Evolutionary conservation across 92 coral and sea anemone genomes (phyloP).

Genomic region (Phenganax subtilis): DNA sequence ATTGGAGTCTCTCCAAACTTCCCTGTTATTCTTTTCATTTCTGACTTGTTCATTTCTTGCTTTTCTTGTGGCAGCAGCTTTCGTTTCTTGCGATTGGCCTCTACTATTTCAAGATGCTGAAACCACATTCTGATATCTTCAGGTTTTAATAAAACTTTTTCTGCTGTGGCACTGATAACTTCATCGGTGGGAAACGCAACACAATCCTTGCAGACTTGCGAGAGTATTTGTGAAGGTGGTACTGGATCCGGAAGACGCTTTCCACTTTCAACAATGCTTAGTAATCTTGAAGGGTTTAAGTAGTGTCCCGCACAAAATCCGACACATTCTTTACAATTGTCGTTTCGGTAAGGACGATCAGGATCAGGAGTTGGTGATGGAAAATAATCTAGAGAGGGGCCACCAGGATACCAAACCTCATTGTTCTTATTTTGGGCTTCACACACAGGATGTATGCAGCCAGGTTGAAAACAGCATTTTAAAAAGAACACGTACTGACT

Average conservation of each 20-base stretch:
- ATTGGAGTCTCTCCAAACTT: conserved; percentile 24
- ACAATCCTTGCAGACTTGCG: conserved; percentile 41
- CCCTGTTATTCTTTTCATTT: not conserved
- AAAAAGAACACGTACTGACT: conserved; percentile 31
- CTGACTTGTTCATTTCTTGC: conserved; percentile 18
- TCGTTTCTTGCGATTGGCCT: conserved; percentile 35
- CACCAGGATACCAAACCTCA: conserved; percentile 39
- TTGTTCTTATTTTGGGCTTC: conserved; percentile 24
- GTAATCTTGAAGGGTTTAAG: conserved; percentile 32
- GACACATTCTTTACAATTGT: conserved; percentile 40
- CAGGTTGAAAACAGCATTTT: conserved; percentile 35
- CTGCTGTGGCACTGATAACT: conserved; percentile 33
- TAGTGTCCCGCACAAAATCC: conserved; percentile 44
- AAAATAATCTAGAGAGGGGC: conserved; percentile 38
- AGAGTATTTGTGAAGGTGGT: conserved; percentile 45
- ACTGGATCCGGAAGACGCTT: conserved; percentile 23
- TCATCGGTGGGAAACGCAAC: conserved; percentile 36
- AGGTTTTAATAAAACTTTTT: conserved; percentile 40
- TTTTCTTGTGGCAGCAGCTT: conserved; percentile 44
- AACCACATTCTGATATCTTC: conserved; percentile 45
- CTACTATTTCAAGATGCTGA: conserved; percentile 32
- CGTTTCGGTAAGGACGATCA: conserved; percentile 38
- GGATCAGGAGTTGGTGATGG: conserved; percentile 48
- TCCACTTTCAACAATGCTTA: conserved; percentile 26
- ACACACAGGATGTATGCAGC: conserved; percentile 42